Percentiles rank a stretch among this genome's conserved stretches.
Evolutionary conservation across 2,113 vertebrate species (phyloP).

Genomic region (Nanorana parkeri): DNA sequence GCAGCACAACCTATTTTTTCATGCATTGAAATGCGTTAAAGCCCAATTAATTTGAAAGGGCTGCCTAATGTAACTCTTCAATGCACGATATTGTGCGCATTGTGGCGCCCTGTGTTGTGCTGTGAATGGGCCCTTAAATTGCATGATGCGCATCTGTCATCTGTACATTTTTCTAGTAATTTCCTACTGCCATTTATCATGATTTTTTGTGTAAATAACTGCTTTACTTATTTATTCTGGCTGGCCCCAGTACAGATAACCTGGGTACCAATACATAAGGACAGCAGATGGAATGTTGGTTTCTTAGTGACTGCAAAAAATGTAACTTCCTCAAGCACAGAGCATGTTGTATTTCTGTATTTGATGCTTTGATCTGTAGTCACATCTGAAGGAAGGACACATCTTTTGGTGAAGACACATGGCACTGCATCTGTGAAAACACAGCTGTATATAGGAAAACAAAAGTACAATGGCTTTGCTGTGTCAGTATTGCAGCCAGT

Average conservation of each 20-base stretch:
- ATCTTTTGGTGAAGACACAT: conserved; percentile 85
- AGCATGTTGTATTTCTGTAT: conserved; percentile 82
- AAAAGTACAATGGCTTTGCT: conserved; percentile 84
- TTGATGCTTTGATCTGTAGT: conserved; percentile 91
- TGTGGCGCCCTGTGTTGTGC: too few species aligned
- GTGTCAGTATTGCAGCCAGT: conserved; percentile 71
- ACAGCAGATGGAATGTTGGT: conserved; percentile 91
- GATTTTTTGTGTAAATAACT: too few species aligned
- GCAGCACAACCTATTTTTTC: too few species aligned
- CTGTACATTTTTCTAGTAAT: too few species aligned
- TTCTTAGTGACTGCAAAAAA: conserved; percentile 79
- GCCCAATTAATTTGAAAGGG: too few species aligned
- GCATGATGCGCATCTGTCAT: too few species aligned
- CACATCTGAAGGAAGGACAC: conserved; percentile 84
- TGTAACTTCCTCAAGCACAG: conserved; percentile 83
- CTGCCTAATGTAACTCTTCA: too few species aligned
- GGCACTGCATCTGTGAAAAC: conserved; percentile 98
- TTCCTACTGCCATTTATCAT: too few species aligned
- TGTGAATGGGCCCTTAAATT: too few species aligned
- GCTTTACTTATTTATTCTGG: neutral
- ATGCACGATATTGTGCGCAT: too few species aligned
- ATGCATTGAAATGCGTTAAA: too few species aligned
- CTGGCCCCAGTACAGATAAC: conserved; percentile 62
- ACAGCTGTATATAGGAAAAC: conserved; percentile 83
- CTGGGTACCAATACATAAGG: conserved; percentile 80